These are phyloP conservation scores for Syritta pipiens DNA, from an alignment of 2,888 invertebrate species.

Conservation along the genomic window DNA sequence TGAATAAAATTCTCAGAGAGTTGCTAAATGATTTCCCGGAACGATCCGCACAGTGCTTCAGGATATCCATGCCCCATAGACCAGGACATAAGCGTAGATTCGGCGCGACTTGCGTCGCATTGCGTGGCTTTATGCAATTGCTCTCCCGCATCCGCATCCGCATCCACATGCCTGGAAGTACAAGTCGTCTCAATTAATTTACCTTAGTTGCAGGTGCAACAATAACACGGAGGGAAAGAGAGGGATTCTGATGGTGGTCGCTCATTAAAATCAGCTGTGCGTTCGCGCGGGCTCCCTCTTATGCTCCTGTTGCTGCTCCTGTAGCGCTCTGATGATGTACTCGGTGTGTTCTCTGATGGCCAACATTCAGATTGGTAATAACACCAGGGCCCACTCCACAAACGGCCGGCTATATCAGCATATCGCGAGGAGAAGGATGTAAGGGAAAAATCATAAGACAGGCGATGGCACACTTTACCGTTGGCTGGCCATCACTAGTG, in stretches of 20 bases:
- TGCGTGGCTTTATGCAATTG: slow-evolving; percentile 44
- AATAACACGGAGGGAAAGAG: no score
- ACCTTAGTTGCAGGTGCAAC: slow-evolving; percentile 62
- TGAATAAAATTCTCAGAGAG: slow-evolving; percentile 15
- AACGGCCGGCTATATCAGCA: background rate
- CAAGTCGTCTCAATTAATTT: slow-evolving; percentile 62
- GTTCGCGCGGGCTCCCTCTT: slow-evolving; percentile 38
- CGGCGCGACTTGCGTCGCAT: slow-evolving; percentile 3
- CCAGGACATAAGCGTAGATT: slow-evolving; percentile 34
- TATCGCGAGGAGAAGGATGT: slow-evolving; percentile 33
- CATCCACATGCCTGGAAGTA: background rate
- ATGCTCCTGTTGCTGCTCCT: slow-evolving; percentile 10
- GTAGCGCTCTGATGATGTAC: slow-evolving; percentile 36
- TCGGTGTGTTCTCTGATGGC: slow-evolving; percentile 28
- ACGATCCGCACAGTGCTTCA: slow-evolving; percentile 17
- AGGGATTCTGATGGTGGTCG: slow-evolving; percentile 60
- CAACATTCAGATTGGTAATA: slow-evolving; percentile 53
- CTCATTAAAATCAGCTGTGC: slow-evolving; percentile 68
- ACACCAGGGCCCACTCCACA: slow-evolving; percentile 19
- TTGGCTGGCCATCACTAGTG: slow-evolving; percentile 37
- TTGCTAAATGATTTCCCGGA: slow-evolving; percentile 55
- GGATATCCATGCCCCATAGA: slow-evolving; percentile 34
- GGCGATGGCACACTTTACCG: slow-evolving; percentile 68
- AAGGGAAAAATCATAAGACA: slow-evolving; percentile 36
- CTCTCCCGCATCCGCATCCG: slow-evolving; percentile 11